Conservation (phyloP, 2,888 invertebrate species). For the Xanthia icteritia region DNA sequence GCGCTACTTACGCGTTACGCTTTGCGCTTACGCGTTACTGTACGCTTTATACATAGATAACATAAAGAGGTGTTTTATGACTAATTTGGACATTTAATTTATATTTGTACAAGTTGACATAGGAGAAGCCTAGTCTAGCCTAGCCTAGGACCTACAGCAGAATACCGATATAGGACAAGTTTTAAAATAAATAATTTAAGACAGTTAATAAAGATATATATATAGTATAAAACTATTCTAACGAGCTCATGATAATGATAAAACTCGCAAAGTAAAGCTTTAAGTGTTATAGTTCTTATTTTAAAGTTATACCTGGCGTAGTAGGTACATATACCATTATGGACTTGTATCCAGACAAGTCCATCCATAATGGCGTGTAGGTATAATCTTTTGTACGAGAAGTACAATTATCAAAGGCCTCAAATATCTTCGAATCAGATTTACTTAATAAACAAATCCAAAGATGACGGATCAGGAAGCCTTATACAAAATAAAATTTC, state of each 20-base stretch:
- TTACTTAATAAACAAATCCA: background rate
- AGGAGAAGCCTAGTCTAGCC: no score
- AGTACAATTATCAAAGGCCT: background rate
- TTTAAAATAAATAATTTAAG: background rate
- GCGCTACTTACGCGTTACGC: constrained; percentile 73
- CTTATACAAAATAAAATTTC: background rate
- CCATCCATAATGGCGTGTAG: no score
- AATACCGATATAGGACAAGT: no score
- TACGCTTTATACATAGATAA: constrained; percentile 8
- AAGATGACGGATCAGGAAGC: constrained; percentile 7
- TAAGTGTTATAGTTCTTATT: no score
- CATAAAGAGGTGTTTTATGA: constrained; percentile 22
- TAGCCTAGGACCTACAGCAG: no score
- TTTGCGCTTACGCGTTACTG: constrained; percentile 34
- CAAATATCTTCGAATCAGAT: background rate
- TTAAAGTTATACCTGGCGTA: no score
- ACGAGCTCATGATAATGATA: no score
- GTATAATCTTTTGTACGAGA: background rate
- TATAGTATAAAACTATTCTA: background rate
- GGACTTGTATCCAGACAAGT: no score
- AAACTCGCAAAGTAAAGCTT: background rate
- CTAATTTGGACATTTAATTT: no score
- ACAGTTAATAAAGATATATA: background rate
- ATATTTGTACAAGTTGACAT: no score
- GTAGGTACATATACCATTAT: no score